phyloP scores from a whole-genome alignment of 2,888 invertebrate species.

The Apamea crenata region DNA sequence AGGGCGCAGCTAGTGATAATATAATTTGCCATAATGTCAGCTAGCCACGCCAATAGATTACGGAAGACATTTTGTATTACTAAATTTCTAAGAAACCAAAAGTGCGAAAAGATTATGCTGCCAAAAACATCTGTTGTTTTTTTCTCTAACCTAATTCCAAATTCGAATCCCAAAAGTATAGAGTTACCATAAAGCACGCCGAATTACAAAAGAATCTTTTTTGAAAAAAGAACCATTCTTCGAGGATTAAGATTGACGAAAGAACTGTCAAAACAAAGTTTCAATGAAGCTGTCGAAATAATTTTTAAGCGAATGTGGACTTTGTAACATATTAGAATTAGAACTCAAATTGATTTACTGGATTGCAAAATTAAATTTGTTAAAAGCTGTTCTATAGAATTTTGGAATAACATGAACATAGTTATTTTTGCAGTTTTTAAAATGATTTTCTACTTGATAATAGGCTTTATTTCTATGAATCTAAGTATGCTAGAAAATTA shows the following conservation, averaged over 20 bases:
- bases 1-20: no score
- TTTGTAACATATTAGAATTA: no score
- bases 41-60: background rate
- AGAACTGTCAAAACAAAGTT: conserved; percentile 29
- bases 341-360: background rate
- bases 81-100: background rate
- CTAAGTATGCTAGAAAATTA: background rate
- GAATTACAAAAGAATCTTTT: conserved; percentile 57
- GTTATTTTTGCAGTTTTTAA: background rate
- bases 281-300: background rate
- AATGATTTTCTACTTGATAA: conserved; percentile 4
- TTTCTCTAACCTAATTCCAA: conserved; percentile 57
- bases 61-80: conserved; percentile 23
- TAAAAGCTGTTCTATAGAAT: conserved; percentile 44
- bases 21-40: no score
- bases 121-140: conserved; percentile 53
- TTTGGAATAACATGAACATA: conserved; percentile 34
- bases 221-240: conserved; percentile 56
- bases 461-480: accelerated
- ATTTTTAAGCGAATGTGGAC: background rate
- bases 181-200: conserved; percentile 61
- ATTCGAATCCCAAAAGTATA: conserved; percentile 63
- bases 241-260: conserved; percentile 59
- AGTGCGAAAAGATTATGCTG: conserved; percentile 20
- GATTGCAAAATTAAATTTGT: background rate